phyloP scores from a whole-genome alignment of 2,888 invertebrate species.

The Leptopilina syphax region DNA sequence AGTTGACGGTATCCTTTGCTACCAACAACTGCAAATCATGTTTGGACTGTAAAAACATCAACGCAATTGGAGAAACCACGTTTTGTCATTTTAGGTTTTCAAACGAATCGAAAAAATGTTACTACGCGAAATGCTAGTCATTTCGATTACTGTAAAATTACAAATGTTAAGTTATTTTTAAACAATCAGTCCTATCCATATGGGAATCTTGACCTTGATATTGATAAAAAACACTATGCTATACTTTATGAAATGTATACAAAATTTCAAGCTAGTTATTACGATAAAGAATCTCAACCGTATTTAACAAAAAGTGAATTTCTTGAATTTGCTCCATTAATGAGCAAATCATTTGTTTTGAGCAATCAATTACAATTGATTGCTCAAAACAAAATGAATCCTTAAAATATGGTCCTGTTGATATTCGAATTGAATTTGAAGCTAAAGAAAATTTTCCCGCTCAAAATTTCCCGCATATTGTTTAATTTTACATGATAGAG shows the following conservation, averaged over 20 bases:
- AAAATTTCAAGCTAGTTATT: neutral
- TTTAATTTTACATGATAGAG: neutral
- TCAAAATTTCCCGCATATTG: neutral
- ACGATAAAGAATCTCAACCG: neutral
- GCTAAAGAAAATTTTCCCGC: conserved; percentile 3
- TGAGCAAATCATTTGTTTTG: too few relatives aligned
- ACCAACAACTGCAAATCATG: too few relatives aligned
- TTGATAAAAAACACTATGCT: neutral
- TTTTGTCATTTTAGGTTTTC: neutral
- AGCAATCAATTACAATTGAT: too few relatives aligned
- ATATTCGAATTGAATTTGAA: neutral
- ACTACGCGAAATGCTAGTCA: neutral
- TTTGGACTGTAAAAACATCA: too few relatives aligned
- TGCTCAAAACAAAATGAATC: conserved; percentile 1
- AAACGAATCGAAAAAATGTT: neutral
- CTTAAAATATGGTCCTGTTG: neutral
- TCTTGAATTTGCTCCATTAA: neutral
- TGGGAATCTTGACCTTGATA: neutral
- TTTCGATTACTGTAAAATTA: neutral
- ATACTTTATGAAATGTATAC: neutral
- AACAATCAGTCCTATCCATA: neutral
- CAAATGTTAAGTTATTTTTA: conserved; percentile 14
- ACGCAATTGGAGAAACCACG: too few relatives aligned
- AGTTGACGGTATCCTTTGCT: too few relatives aligned
- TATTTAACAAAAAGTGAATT: conserved; percentile 9